phyloP scores from a whole-genome alignment of 2,888 invertebrate genomes.

The Drosophila prolongata region DNA sequence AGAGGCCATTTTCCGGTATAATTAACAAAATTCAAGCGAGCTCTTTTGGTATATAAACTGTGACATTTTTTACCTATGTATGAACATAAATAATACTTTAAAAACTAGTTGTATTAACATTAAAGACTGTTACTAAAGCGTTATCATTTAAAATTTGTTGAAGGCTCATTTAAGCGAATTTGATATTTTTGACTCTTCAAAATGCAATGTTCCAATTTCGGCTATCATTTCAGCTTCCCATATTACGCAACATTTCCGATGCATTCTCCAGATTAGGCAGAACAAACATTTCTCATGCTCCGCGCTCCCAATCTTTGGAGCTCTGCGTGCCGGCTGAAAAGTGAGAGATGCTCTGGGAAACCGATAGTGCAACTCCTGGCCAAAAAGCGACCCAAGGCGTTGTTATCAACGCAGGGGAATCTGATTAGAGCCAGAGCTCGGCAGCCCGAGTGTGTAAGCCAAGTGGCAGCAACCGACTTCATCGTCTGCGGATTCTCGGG shows the following conservation, averaged over 20 bases:
- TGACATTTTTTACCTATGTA: too few relatives aligned
- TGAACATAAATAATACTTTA: too few relatives aligned
- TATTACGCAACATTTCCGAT: slow-evolving; percentile 54
- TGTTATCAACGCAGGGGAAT: slow-evolving; percentile 79
- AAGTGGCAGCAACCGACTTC: slow-evolving; percentile 62
- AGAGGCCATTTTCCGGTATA: too few relatives aligned
- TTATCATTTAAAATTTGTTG: too few relatives aligned
- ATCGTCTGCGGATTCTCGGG: slow-evolving; percentile 14
- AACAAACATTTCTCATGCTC: slow-evolving; percentile 71
- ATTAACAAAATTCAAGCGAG: too few relatives aligned
- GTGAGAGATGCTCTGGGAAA: slow-evolving; percentile 49
- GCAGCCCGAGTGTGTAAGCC: slow-evolving; percentile 56
- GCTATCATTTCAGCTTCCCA: slow-evolving; percentile 33
- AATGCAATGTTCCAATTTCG: background rate
- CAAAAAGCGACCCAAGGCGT: slow-evolving; percentile 18
- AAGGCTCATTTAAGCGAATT: background rate
- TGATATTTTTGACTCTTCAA: background rate
- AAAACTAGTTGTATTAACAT: too few relatives aligned
- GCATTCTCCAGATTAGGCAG: slow-evolving; percentile 62
- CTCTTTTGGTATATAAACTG: too few relatives aligned
- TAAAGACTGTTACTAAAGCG: too few relatives aligned
- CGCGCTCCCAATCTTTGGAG: slow-evolving; percentile 31
- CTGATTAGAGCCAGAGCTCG: slow-evolving; percentile 68
- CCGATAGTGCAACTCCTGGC: slow-evolving; percentile 49
- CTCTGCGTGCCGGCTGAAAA: slow-evolving; percentile 41